A percentile compares a stretch with the other conserved stretches of the same genome.
Conservation (phyloP, 2,113 vertebrate genomes). For the Forbesichthys agassizii region DNA sequence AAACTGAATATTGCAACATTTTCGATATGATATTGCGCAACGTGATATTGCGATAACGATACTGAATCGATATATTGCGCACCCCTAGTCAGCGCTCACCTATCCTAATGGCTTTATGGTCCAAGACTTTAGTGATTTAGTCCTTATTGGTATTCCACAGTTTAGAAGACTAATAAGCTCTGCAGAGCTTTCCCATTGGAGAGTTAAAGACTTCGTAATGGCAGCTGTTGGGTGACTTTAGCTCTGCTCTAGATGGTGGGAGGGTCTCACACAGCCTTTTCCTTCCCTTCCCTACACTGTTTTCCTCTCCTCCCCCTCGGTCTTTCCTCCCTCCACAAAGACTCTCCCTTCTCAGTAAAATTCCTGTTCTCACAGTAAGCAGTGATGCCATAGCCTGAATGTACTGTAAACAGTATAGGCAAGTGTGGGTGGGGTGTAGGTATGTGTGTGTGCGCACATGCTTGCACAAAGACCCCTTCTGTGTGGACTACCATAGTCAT, state of each 20-base stretch:
- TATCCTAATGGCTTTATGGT: too few relatives aligned
- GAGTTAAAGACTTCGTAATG: too few relatives aligned
- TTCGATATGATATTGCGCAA: too few relatives aligned
- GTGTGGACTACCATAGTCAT: slow-evolving; percentile 21
- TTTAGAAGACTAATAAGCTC: too few relatives aligned
- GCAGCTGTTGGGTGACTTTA: neutral
- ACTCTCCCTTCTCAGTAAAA: slow-evolving; percentile 68
- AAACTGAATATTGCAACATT: too few relatives aligned
- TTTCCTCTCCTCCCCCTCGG: neutral
- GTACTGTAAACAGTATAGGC: slow-evolving; percentile 19
- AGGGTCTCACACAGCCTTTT: slow-evolving; percentile 69
- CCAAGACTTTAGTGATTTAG: too few relatives aligned
- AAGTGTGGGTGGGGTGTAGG: slow-evolving; percentile 17
- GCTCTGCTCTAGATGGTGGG: slow-evolving; percentile 53
- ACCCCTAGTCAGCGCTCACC: too few relatives aligned
- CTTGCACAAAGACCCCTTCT: slow-evolving; percentile 67
- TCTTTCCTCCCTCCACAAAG: slow-evolving; percentile 70
- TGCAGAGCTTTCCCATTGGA: too few relatives aligned
- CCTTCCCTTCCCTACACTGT: slow-evolving; percentile 31
- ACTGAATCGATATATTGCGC: too few relatives aligned
- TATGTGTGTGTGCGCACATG: slow-evolving; percentile 47
- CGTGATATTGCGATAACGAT: too few relatives aligned
- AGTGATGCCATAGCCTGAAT: slow-evolving; percentile 68
- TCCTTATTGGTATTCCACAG: too few relatives aligned
- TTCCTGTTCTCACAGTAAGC: slow-evolving; percentile 59